Evolutionary conservation across 92 coral and sea anemone species (phyloP).

Genomic region (Muricea muricata): DNA sequence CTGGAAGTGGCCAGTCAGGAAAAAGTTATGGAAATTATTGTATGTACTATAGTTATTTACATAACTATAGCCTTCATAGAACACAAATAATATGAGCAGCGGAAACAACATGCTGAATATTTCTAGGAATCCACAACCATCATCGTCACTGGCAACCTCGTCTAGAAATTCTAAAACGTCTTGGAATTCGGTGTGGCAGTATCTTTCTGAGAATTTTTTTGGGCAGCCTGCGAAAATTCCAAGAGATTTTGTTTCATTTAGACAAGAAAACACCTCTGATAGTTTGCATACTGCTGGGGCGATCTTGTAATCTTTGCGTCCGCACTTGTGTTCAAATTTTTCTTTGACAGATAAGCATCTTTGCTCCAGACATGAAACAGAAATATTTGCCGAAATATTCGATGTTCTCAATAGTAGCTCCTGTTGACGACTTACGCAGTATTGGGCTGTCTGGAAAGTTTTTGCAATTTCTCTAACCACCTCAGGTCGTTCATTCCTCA

Average conservation of each 20-base stretch:
- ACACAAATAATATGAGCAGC: conserved; percentile 70
- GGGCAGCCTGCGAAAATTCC: background rate
- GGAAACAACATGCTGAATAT: conserved; percentile 79
- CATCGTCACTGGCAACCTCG: conserved; percentile 27
- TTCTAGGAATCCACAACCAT: conserved; percentile 58
- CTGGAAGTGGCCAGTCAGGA: conserved; percentile 89
- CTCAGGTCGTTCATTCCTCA: conserved; percentile 9
- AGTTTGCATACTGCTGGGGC: background rate
- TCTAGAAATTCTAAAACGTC: conserved; percentile 13
- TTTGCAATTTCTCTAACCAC: background rate
- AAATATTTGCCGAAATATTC: background rate
- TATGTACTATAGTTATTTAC: conserved; percentile 81
- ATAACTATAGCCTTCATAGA: conserved; percentile 87
- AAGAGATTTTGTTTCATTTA: background rate
- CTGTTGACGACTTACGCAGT: background rate
- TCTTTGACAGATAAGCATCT: conserved; percentile 22
- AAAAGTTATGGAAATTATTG: conserved; percentile 88
- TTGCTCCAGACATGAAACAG: conserved; percentile 3
- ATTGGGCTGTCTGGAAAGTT: conserved; percentile 1
- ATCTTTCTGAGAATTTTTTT: background rate
- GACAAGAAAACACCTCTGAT: background rate
- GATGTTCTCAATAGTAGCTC: background rate
- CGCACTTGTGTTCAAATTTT: conserved; percentile 12
- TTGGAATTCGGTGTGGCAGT: conserved; percentile 25
- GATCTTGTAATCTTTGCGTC: background rate